Evolutionary conservation across 2,113 vertebrate species (phyloP).

Genomic region (Pan paniscus): DNA sequence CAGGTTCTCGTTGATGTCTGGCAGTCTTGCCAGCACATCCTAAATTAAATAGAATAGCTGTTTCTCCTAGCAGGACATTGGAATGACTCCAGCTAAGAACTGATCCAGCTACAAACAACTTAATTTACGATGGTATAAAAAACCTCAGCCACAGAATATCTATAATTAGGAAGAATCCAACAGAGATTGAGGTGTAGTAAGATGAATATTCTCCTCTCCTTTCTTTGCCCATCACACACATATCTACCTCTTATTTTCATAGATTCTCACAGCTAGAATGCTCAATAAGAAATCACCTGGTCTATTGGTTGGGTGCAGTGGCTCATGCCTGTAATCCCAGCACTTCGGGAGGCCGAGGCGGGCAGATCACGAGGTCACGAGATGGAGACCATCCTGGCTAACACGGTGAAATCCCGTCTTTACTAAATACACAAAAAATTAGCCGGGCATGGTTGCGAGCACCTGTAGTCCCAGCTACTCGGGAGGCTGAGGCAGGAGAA

Average conservation of each 20-base stretch:
- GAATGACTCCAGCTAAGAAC: conserved; percentile 54
- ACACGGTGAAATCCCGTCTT: no score
- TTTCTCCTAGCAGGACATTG: conserved; percentile 35
- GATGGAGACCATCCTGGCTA: no score
- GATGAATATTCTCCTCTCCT: neutral
- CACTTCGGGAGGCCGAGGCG: no score
- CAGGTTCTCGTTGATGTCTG: conserved; percentile 23
- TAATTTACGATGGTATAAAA: conserved; percentile 61
- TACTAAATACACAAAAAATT: no score
- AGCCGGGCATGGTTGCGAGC: no score
- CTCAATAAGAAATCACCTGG: conserved; percentile 27
- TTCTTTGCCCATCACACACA: neutral
- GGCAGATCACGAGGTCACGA: no score
- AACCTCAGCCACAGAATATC: neutral
- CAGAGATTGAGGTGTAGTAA: neutral
- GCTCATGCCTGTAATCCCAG: no score
- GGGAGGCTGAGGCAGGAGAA: no score
- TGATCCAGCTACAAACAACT: conserved; percentile 59
- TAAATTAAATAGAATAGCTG: conserved; percentile 58
- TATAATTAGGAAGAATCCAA: conserved; percentile 33
- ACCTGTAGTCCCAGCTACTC: no score
- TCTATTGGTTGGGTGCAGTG: neutral
- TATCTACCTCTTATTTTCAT: neutral
- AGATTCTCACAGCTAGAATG: neutral
- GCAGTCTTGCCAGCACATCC: conserved; percentile 40